Base-by-base conservation (phyloP, 2,888 invertebrate genomes). In the Tridacna crocea region DNA sequence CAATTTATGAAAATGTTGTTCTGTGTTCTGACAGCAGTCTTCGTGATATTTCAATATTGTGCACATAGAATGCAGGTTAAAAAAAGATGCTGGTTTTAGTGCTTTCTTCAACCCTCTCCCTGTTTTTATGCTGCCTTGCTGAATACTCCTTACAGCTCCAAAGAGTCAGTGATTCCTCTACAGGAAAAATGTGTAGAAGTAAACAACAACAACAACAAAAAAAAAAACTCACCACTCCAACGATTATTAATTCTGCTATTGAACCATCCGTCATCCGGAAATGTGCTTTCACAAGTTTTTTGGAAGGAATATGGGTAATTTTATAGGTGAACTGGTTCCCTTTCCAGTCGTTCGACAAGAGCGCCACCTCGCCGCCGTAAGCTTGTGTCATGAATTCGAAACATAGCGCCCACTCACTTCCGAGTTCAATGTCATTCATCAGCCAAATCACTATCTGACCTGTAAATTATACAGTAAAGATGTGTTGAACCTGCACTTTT, bases 401-500 rank as follows among this genome's bases (percentile, higher is more conserved):
- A 66, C 88, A 83, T 19, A 90, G 66, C 1, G 88, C 87, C 79
- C 89, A 90, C 58, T 87, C 83, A 24, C 82, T 87, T 72, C 87
- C 87, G 36, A 89, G 77, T 27, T 90, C 88, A 22, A 89, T 77
- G 72, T 89, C 87, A 36, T 88, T 87, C 88, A 89, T 87, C 48
- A 88, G 75, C 88, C 88, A 89, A 4, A 90, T 80, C 51, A 87
- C 68, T 8, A 89, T 85, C 11, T 74, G 78, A 63, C 86, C 85
- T 83, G 68, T 11, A 51, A 66, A 61, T 55, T 6, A 19, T 1
- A 55, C 11, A 55, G 55, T 55, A 3, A 55, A 55, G 55, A 55
- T 55, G 19, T 3, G 3, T 55, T 11, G 51, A 51, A 51, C 51
- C 11, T 51, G 51, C 15, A n/a, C n/a, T n/a, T n/a, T n/a, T n/a